Conservation (phyloP, 2,797 vertebrate genomes). For the Catharus ustulatus region DNA sequence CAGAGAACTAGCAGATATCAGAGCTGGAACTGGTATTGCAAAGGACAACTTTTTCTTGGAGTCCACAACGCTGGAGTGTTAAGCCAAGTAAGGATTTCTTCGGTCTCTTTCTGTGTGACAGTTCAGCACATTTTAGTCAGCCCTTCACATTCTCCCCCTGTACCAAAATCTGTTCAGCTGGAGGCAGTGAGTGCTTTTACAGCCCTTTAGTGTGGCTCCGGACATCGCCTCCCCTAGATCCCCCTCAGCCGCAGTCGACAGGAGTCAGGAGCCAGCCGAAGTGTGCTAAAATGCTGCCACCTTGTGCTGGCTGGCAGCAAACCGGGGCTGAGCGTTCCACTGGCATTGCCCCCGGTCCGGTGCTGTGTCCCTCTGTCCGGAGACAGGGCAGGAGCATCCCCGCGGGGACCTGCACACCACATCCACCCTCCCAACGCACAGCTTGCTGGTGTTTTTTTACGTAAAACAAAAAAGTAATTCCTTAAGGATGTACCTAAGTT, state of each 20-base stretch:
- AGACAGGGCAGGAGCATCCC: no score
- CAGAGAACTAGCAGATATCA: fast-evolving
- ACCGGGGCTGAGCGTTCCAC: fast-evolving
- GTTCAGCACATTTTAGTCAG: background rate
- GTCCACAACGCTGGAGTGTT: fast-evolving
- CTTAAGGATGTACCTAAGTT: background rate
- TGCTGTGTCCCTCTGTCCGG: fast-evolving
- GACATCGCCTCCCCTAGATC: fast-evolving
- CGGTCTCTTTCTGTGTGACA: background rate
- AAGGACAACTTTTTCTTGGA: background rate
- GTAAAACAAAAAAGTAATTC: background rate
- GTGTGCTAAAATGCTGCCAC: slow-evolving; percentile 66
- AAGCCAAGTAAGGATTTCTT: background rate
- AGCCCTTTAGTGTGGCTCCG: background rate
- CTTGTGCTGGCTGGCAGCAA: slow-evolving; percentile 30
- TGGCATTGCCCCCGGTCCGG: fast-evolving
- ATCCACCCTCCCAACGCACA: fast-evolving
- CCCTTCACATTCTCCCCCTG: background rate
- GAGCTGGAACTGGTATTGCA: fast-evolving
- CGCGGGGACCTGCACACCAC: fast-evolving
- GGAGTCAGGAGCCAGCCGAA: background rate
- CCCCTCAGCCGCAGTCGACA: fast-evolving
- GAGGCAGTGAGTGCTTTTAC: fast-evolving
- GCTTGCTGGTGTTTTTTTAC: background rate
- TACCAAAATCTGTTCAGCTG: background rate